A percentile compares a stretch with the other conserved stretches of the same genome.
Evolutionary conservation across 1,140 invertebrate species (phyloP).

Genomic region (Drosophila oshimai): DNA sequence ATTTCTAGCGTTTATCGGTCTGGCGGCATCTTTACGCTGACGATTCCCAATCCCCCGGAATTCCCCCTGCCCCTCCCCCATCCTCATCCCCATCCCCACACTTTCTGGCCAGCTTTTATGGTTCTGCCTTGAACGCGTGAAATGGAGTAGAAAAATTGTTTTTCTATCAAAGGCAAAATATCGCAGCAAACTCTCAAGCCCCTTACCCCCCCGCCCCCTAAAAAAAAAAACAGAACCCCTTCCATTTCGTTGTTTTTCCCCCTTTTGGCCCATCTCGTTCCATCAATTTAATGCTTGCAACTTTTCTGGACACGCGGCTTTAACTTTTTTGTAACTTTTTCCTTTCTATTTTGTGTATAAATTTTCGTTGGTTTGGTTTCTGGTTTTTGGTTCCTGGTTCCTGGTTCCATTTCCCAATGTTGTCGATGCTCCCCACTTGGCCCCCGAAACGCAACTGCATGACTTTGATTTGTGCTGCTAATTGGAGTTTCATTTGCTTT

Average conservation of each 20-base stretch:
- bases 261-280: conserved; percentile 5
- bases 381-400: conserved; percentile 26
- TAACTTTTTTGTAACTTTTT: conserved; percentile 51
- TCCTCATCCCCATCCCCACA: not conserved
- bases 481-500: conserved; percentile 62
- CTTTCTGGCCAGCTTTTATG: conserved; percentile 19
- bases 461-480: conserved; percentile 71
- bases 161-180: conserved; percentile 79
- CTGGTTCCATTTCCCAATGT: conserved; percentile 6
- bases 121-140: conserved; percentile 74
- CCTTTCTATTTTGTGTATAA: conserved; percentile 5
- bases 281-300: conserved; percentile 71
- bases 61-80: not conserved
- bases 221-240: too few species aligned
- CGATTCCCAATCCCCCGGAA: conserved; percentile 22
- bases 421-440: conserved; percentile 20
- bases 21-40: conserved; percentile 73
- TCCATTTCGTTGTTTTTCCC: conserved; percentile 28
- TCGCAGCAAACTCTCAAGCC: conserved; percentile 55
- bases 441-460: conserved; percentile 21
- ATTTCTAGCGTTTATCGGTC: conserved; percentile 74
- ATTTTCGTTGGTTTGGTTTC: conserved; percentile 18
- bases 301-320: conserved; percentile 66
- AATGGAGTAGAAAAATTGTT: conserved; percentile 81
- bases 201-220: not conserved